These are phyloP conservation scores for Daktulosphaira vitifoliae DNA, from an alignment of 1,140 invertebrate species.

Conservation along the genomic window DNA sequence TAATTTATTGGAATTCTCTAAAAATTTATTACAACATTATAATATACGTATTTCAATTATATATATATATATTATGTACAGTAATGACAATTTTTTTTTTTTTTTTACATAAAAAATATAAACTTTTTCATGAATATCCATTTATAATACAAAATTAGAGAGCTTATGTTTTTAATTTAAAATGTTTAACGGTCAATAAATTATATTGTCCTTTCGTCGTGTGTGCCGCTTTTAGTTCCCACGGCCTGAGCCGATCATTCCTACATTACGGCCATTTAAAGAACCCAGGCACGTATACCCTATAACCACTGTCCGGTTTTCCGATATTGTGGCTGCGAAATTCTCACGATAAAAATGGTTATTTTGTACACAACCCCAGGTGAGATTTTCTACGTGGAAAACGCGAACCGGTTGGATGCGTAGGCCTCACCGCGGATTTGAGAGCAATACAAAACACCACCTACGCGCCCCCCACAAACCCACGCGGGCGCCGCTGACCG, in stretches of 20 bases:
- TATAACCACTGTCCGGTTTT: not conserved
- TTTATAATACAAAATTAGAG: no score
- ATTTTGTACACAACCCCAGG: no score
- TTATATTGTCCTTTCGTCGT: not conserved
- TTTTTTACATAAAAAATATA: no score
- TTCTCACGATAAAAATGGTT: conserved; percentile 3
- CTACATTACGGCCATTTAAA: not conserved
- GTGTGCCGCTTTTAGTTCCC: conserved; percentile 2
- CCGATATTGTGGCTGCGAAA: not conserved
- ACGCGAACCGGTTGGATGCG: conserved; percentile 1
- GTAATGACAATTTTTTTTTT: no score
- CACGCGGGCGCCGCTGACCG: conserved; percentile 4
- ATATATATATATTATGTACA: no score
- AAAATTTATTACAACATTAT: conserved; percentile 17
- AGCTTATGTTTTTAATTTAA: no score
- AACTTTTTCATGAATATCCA: no score
- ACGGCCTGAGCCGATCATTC: not conserved
- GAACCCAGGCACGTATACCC: conserved; percentile 26
- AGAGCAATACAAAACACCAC: not conserved
- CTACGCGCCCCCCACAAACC: not conserved
- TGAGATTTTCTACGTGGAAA: not conserved
- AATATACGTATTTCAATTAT: not conserved
- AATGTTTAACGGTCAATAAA: no score
- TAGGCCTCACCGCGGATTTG: not conserved
- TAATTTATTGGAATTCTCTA: not conserved